Conservation (phyloP, 2,113 vertebrate genomes). For the Tragelaphus buxtoni region DNA sequence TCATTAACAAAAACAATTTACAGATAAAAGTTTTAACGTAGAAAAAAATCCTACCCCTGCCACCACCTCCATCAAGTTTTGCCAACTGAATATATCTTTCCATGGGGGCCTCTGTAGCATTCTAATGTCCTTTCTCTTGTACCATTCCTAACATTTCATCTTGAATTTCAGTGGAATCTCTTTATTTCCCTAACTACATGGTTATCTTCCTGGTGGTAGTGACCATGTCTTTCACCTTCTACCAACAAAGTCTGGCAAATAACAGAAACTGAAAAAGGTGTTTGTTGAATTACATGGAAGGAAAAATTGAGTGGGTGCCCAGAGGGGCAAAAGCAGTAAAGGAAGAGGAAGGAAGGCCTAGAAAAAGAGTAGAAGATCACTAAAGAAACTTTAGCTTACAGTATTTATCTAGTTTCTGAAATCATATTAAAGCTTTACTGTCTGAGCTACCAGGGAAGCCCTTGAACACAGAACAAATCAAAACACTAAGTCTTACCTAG, state of each 20-base stretch:
- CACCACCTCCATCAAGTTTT: slow-evolving; percentile 12
- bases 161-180: background rate
- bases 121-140: slow-evolving; percentile 31
- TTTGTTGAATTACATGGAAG: slow-evolving; percentile 37
- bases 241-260: background rate
- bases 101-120: background rate
- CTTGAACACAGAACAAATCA: slow-evolving; percentile 23
- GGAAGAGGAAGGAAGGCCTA: slow-evolving; percentile 3
- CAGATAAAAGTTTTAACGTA: background rate
- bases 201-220: background rate
- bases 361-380: background rate
- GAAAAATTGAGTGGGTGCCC: slow-evolving; percentile 4
- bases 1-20: slow-evolving; percentile 6
- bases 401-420: slow-evolving; percentile 42
- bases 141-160: background rate
- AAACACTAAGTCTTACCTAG: slow-evolving; percentile 33
- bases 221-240: slow-evolving; percentile 21
- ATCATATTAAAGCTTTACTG: slow-evolving; percentile 4
- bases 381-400: background rate
- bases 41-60: background rate
- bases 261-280: background rate
- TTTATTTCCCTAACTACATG: slow-evolving; percentile 27
- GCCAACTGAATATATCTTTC: background rate
- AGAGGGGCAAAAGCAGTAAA: background rate
- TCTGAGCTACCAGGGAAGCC: background rate